Evolutionary conservation across 2,113 vertebrate species (phyloP).

Genomic region (Dunckerocampus dactyliophorus): DNA sequence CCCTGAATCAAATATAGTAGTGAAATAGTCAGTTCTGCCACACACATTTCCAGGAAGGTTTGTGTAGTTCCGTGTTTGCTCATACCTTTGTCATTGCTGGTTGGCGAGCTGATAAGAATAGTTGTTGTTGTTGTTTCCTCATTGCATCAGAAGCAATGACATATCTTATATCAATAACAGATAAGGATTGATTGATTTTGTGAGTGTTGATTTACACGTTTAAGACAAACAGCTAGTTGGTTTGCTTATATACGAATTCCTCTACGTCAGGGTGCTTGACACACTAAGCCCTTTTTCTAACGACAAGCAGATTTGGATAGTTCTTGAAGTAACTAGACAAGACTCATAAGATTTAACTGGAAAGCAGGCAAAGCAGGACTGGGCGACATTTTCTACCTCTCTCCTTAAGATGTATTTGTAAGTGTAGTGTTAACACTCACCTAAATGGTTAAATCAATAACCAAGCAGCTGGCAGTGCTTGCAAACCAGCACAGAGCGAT

Average conservation of each 20-base stretch:
- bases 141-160: background rate
- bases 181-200: background rate
- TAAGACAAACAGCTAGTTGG: no score
- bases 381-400: background rate
- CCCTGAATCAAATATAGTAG: no score
- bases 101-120: background rate
- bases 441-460: background rate
- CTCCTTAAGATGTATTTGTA: background rate
- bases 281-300: conserved; percentile 9
- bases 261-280: background rate
- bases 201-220: no score
- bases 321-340: background rate
- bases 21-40: no score
- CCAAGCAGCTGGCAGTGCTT: background rate
- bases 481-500: background rate
- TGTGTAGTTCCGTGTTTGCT: background rate
- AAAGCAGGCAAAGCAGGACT: no score
- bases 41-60: background rate
- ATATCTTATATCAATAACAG: no score
- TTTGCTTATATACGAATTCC: no score
- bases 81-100: background rate
- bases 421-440: background rate
- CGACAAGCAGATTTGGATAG: conserved; percentile 6
- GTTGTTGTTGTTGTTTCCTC: background rate
- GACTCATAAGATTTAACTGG: background rate